These are phyloP conservation scores for Psix sp. DNA, from an alignment of 1,140 invertebrate genomes.

Conservation along the genomic window DNA sequence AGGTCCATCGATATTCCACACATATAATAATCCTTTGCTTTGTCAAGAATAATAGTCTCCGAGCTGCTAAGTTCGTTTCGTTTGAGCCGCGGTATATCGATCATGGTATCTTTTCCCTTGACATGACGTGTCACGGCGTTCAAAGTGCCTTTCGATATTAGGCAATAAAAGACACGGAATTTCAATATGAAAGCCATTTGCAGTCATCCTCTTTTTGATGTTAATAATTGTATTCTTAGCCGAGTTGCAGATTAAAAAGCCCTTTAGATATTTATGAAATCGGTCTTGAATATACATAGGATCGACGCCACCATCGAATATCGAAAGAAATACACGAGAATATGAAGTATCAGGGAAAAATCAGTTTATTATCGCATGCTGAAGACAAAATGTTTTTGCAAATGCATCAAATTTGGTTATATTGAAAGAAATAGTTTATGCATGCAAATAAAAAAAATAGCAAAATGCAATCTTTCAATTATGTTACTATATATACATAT, in stretches of 20 bases:
- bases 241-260: constrained; percentile 55
- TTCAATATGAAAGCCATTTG: constrained; percentile 60
- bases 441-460: no score
- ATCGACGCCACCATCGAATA: constrained; percentile 42
- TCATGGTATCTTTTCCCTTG: constrained; percentile 50
- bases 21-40: constrained; percentile 56
- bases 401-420: constrained; percentile 40
- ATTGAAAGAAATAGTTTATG: no score
- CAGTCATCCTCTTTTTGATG: constrained; percentile 59
- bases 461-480: no score
- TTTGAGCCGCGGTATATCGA: constrained; percentile 53
- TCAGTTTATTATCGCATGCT: not conserved
- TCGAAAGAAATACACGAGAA: constrained; percentile 46
- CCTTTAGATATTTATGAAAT: constrained; percentile 63
- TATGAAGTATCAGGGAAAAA: constrained; percentile 18
- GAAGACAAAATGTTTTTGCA: constrained; percentile 35
- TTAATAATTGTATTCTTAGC: constrained; percentile 63
- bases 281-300: constrained; percentile 62
- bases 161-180: constrained; percentile 58
- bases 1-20: constrained; percentile 58
- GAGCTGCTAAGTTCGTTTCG: constrained; percentile 58
- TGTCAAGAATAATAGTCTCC: constrained; percentile 57
- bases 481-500: no score
- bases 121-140: constrained; percentile 21
- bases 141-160: constrained; percentile 56